phyloP scores from a whole-genome alignment of 2,113 vertebrate species.

The Rhinolophus sinicus region DNA sequence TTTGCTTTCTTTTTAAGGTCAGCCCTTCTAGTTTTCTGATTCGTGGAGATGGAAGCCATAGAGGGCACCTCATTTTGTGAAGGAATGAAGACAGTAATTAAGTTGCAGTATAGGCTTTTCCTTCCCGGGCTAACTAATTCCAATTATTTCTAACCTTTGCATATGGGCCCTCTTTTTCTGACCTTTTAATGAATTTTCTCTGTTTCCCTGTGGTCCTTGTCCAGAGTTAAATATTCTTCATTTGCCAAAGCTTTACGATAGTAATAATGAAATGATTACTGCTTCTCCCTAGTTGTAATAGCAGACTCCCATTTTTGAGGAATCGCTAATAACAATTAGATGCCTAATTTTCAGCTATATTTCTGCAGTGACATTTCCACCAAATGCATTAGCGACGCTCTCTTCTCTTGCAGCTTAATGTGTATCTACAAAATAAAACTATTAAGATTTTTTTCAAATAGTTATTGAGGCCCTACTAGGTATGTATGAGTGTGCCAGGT shows the following conservation, averaged over 20 bases:
- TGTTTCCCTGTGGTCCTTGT: constrained; percentile 4
- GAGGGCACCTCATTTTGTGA: background rate
- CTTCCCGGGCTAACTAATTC: constrained; percentile 59
- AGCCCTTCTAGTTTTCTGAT: constrained; percentile 54
- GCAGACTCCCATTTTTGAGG: constrained; percentile 10
- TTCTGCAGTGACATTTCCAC: constrained; percentile 11
- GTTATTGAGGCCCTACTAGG: background rate
- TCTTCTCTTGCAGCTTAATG: background rate
- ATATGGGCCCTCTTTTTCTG: constrained; percentile 27
- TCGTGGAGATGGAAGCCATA: background rate
- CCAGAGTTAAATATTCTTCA: constrained; percentile 10
- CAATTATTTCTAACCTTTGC: constrained; percentile 80
- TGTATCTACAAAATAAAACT: constrained; percentile 34
- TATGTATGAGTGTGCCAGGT: background rate
- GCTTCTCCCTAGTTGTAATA: background rate
- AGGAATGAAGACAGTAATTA: constrained; percentile 67
- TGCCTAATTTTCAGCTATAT: constrained; percentile 25
- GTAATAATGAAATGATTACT: constrained; percentile 61
- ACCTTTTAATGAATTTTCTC: constrained; percentile 65
- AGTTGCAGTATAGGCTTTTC: constrained; percentile 31
- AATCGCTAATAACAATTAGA: constrained; percentile 16
- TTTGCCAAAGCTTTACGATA: constrained; percentile 48
- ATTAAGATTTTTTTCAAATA: background rate
- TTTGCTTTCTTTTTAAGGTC: constrained; percentile 55
- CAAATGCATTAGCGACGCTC: background rate